Evolutionary conservation across 2,113 vertebrate genomes (phyloP).

Genomic region (Marcusenius ussheri): DNA sequence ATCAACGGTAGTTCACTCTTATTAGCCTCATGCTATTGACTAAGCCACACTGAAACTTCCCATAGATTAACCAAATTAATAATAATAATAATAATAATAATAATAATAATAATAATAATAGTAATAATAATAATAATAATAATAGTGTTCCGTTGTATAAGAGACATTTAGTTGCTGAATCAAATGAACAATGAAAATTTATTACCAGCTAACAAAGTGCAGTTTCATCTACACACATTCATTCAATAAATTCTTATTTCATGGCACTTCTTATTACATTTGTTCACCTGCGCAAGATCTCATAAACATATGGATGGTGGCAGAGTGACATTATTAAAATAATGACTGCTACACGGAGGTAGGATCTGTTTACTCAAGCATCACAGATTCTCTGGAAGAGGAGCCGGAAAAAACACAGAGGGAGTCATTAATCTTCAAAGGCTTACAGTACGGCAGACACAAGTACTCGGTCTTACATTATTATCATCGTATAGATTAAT

Average conservation of each 20-base stretch:
- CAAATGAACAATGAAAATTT: neutral
- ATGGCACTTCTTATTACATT: neutral
- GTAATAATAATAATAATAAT: too few relatives aligned
- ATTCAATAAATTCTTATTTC: neutral
- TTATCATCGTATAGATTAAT: neutral
- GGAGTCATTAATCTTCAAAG: slow-evolving; percentile 8
- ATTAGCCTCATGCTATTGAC: neutral
- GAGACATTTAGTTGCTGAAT: neutral
- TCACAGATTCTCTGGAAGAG: neutral
- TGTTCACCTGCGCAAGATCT: neutral
- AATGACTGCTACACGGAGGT: neutral
- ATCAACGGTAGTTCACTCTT: neutral
- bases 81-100: neutral
- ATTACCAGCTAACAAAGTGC: neutral
- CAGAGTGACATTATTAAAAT: neutral
- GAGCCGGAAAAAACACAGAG: neutral
- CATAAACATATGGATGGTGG: neutral
- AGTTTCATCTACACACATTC: neutral
- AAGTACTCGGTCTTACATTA: neutral
- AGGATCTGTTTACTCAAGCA: neutral
- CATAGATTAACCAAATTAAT: neutral
- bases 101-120: neutral
- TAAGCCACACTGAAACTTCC: neutral
- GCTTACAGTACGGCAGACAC: neutral
- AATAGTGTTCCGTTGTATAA: neutral